These are phyloP conservation scores for Mormyrops attenuatus DNA, from an alignment of 2,797 vertebrate species.

Conservation along the genomic window DNA sequence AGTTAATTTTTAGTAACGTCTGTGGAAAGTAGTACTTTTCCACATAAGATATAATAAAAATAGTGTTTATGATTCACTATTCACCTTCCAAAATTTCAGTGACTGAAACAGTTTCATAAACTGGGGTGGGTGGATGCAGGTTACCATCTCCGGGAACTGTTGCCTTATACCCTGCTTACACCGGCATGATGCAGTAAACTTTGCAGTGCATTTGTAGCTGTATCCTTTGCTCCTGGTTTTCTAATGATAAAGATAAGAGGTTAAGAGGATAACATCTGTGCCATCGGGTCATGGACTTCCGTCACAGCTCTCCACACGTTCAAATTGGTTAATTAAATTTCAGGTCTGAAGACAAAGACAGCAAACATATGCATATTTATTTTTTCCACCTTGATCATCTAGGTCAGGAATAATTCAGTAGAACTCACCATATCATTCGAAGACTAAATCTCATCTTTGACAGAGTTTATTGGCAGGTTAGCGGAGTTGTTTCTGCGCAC, in stretches of 20 bases:
- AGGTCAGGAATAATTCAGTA: not conserved
- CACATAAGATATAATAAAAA: not conserved
- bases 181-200: not conserved
- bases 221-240: not conserved
- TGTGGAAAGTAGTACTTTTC: not conserved
- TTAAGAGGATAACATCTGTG: not conserved
- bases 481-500: not conserved
- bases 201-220: not conserved
- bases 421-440: not conserved
- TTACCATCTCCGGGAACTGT: not conserved
- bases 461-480: not conserved
- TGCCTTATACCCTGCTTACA: not conserved
- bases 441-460: not conserved
- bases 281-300: not conserved
- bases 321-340: not conserved
- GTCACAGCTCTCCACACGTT: not conserved
- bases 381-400: not conserved
- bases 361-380: not conserved
- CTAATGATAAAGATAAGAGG: not conserved
- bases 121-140: not conserved
- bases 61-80: not conserved
- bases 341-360: not conserved
- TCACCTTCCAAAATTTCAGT: not conserved
- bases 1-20: not conserved
- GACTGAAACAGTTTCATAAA: not conserved